Base-by-base conservation (phyloP, 1,140 invertebrate genomes). In the Druon quercuslanigerum region DNA sequence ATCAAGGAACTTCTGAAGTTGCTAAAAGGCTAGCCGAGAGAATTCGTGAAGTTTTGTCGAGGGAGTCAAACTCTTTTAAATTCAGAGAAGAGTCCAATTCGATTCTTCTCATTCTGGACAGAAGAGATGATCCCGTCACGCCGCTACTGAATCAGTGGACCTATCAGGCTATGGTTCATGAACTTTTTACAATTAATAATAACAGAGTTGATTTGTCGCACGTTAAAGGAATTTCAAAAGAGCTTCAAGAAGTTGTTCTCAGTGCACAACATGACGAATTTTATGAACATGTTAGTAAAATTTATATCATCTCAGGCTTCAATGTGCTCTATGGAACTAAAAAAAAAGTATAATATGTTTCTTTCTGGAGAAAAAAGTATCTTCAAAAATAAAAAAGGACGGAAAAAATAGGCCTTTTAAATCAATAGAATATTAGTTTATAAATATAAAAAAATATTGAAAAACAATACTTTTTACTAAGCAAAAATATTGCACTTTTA, bases 101-200 rank as follows among this genome's bases (percentile, higher is more conserved):
- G 2, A 89, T 98, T 77, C 87, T 99, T 73, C 87, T 99, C 2
- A 96, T 99, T 80, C 86, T 99, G 14, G 98, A 99, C 88, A 93
- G 98, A 83, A 92, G 96, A 85, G 96, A 97, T 90, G 99, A 99
- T 93, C 96, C 98, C 0, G 95, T 99, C 0, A 99, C 99, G 3
- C 99, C 99, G 0, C 90, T 99, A 66, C 90, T 99, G n/a, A 99
- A 97, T 92, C 98, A 98, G 93, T 99, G 99, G 99, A 99, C 98
- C 0, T 99, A 99, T 92, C 98, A 99, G 91, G 98, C 98, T 11
- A 99, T 99, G 99, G 98, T 99, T 3, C 99, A 99, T 91, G 98
- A 99, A 92, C 91, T 99, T 60, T 90, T 99, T 33, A 96, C 95
- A 0, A 99, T 99, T 81, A 95, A 95, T 82, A 99, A 99, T 87